Evolutionary conservation across 2,113 vertebrate species (phyloP).

Genomic region (Ranitomeya imitator): DNA sequence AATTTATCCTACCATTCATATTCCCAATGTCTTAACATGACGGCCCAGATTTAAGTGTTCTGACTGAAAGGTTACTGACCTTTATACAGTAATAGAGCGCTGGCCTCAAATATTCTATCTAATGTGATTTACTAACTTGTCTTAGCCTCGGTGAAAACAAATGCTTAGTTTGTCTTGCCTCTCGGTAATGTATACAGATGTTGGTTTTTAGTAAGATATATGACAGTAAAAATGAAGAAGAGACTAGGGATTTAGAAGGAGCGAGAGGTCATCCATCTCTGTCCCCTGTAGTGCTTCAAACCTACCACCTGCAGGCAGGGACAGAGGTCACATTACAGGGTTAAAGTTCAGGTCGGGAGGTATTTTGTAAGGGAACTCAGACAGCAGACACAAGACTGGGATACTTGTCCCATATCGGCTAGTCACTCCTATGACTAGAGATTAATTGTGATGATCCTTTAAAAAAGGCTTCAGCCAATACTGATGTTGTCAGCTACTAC

Average conservation of each 20-base stretch:
- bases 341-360: slow-evolving; percentile 48
- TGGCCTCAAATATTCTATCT: slow-evolving; percentile 13
- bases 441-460: slow-evolving; percentile 18
- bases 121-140: slow-evolving; percentile 36
- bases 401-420: background rate
- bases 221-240: slow-evolving; percentile 15
- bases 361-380: slow-evolving; percentile 50
- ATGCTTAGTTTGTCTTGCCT: slow-evolving; percentile 21
- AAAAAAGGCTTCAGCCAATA: background rate
- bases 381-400: slow-evolving; percentile 57
- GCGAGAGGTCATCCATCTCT: slow-evolving; percentile 43
- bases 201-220: slow-evolving; percentile 42
- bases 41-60: background rate
- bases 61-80: background rate
- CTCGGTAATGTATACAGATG: slow-evolving; percentile 37
- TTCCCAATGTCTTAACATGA: background rate
- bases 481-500: background rate
- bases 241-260: slow-evolving; percentile 32
- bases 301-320: slow-evolving; percentile 55
- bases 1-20: background rate
- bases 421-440: background rate
- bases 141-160: slow-evolving; percentile 15
- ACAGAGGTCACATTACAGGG: slow-evolving; percentile 49
- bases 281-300: slow-evolving; percentile 42
- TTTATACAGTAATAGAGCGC: slow-evolving; percentile 11